Conservation (phyloP, 2,888 invertebrate genomes). For the Campopleginae sp. region DNA sequence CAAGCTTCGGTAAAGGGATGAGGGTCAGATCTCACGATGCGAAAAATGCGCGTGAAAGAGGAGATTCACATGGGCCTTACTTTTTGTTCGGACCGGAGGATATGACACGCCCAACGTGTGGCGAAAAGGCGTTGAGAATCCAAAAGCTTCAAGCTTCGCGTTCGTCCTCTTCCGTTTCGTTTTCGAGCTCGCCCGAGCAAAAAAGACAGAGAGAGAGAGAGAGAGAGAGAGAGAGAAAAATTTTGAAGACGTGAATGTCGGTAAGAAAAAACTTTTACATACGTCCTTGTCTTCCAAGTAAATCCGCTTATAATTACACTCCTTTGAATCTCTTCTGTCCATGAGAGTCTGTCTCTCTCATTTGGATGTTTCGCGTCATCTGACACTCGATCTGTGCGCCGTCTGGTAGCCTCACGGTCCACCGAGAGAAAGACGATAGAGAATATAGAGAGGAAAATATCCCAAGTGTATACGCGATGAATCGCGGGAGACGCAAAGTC, state of each 20-base stretch:
- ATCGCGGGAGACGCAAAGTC: slow-evolving; percentile 45
- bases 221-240: neutral
- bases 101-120: neutral
- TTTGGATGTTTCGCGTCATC: slow-evolving; percentile 45
- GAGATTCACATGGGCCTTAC: neutral
- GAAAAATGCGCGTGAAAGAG: neutral
- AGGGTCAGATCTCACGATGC: neutral
- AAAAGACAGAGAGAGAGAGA: slow-evolving; percentile 45
- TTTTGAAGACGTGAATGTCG: slow-evolving; percentile 8
- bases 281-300: slow-evolving; percentile 73
- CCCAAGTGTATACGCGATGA: neutral
- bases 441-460: neutral
- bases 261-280: slow-evolving; percentile 46
- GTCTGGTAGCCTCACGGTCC: slow-evolving; percentile 53
- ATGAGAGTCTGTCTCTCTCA: neutral
- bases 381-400: slow-evolving; percentile 68
- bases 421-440: slow-evolving; percentile 23
- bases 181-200: too few species aligned
- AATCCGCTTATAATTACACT: slow-evolving; percentile 80
- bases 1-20: neutral
- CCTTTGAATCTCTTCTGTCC: slow-evolving; percentile 64
- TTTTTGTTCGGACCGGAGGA: neutral
- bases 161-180: neutral
- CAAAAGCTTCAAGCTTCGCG: neutral
- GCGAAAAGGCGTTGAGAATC: neutral